phyloP scores from a whole-genome alignment of 2,113 vertebrate species.

The Pollimyrus isidori region DNA sequence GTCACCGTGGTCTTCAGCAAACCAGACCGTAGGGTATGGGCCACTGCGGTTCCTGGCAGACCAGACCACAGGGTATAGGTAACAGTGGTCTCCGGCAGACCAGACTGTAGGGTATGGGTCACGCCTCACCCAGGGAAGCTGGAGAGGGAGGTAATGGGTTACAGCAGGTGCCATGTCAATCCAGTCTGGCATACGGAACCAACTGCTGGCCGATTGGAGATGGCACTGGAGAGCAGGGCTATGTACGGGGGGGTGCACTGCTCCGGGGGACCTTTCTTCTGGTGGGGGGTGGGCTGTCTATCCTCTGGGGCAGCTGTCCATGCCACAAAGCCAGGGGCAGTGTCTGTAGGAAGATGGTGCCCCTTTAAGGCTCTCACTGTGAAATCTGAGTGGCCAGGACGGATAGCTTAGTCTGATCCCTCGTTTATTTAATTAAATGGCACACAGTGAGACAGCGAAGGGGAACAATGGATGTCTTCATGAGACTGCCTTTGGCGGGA shows the following conservation, averaged over 20 bases:
- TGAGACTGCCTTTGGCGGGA: background rate
- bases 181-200: constrained; percentile 58
- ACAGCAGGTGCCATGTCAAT: constrained; percentile 63
- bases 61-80: too few relatives aligned
- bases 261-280: background rate
- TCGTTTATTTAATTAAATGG: background rate
- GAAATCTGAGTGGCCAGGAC: background rate
- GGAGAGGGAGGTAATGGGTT: constrained; percentile 50
- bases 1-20: too few relatives aligned
- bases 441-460: background rate
- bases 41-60: too few relatives aligned
- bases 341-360: background rate
- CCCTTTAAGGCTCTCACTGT: background rate
- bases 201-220: constrained; percentile 57
- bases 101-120: too few relatives aligned
- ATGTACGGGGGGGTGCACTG: background rate
- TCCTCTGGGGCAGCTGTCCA: constrained; percentile 29
- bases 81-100: too few relatives aligned
- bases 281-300: background rate
- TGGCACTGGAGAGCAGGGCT: constrained; percentile 25
- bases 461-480: background rate
- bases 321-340: background rate
- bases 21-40: too few relatives aligned
- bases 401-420: background rate
- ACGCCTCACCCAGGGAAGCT: constrained; percentile 33